A percentile compares a stretch with the other conserved stretches of the same genome.
These are phyloP conservation scores for Myopa tessellatipennis DNA, from an alignment of 2,888 invertebrate species.

Conservation along the genomic window DNA sequence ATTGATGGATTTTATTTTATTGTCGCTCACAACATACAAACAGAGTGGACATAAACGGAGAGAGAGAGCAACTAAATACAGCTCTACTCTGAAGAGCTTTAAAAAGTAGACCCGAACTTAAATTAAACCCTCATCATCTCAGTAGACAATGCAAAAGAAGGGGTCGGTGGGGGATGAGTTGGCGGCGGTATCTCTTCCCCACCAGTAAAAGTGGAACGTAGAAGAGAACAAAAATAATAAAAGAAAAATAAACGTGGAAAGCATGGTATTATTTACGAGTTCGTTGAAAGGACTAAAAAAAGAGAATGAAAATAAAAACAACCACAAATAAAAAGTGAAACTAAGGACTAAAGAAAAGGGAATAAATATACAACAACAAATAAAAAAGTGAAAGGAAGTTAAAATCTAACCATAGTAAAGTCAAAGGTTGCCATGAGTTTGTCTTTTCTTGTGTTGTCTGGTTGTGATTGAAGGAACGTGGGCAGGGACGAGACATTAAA, in stretches of 20 bases:
- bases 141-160: background rate
- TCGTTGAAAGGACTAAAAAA: background rate
- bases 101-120: slow-evolving; percentile 13
- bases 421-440: background rate
- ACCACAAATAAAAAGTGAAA: background rate
- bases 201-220: background rate
- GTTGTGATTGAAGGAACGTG: too few relatives aligned
- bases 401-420: background rate
- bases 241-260: background rate
- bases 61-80: background rate
- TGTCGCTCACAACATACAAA: background rate
- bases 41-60: background rate
- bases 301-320: background rate
- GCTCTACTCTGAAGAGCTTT: background rate
- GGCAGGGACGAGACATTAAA: too few relatives aligned
- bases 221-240: background rate
- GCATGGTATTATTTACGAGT: background rate
- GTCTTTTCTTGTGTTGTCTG: too few relatives aligned
- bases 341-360: background rate
- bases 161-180: background rate
- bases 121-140: slow-evolving; percentile 36
- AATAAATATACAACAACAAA: background rate
- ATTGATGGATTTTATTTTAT: slow-evolving; percentile 24
- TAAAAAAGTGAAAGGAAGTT: too few relatives aligned
- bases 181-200: background rate